A percentile compares a stretch with the other conserved stretches of the same genome.
Conservation (phyloP, 2,797 vertebrate species). For the Momotus momota region DNA sequence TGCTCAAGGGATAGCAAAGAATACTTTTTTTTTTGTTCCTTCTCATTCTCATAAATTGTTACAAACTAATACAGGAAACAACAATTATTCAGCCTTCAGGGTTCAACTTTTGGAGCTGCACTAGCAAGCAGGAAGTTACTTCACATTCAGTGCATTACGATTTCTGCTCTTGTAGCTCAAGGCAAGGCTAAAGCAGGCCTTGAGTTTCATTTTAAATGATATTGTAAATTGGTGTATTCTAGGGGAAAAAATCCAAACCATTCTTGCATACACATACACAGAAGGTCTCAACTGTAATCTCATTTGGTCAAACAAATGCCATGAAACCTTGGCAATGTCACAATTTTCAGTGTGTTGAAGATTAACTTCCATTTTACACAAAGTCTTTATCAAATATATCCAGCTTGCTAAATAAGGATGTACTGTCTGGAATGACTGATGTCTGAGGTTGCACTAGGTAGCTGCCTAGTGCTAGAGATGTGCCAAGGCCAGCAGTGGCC, state of each 20-base stretch:
- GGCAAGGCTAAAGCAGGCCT: constrained; percentile 36
- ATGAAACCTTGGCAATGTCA: background rate
- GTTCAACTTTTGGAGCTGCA: constrained; percentile 14
- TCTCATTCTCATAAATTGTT: constrained; percentile 37
- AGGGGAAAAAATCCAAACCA: background rate
- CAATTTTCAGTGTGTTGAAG: background rate
- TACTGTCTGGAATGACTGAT: background rate
- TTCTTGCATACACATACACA: background rate
- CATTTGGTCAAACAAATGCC: background rate
- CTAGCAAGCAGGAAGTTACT: constrained; percentile 14
- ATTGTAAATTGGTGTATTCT: background rate
- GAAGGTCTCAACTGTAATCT: background rate
- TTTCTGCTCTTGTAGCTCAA: constrained; percentile 20
- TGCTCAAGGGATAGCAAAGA: constrained; percentile 22
- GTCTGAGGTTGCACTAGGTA: background rate
- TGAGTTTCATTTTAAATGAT: constrained; percentile 30
- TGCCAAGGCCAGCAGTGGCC: no score
- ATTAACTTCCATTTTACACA: background rate
- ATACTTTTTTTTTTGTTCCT: background rate
- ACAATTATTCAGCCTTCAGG: constrained; percentile 59
- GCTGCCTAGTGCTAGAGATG: background rate
- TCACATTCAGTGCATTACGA: background rate
- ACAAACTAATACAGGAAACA: constrained; percentile 58
- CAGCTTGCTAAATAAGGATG: background rate
- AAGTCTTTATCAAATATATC: background rate